Evolutionary conservation across 2,888 invertebrate genomes (phyloP).

Genomic region (Apodemia hepburni): DNA sequence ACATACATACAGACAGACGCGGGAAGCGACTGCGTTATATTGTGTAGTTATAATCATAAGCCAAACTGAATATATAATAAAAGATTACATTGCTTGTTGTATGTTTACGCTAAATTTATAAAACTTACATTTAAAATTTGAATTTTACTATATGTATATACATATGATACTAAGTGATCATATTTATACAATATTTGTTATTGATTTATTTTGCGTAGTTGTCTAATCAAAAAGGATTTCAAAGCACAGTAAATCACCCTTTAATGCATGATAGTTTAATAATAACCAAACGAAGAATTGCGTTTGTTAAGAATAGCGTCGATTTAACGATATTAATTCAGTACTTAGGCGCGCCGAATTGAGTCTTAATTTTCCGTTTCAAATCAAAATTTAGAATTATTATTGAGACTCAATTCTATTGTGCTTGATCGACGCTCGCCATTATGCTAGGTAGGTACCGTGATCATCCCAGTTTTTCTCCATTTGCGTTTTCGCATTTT

Average conservation of each 20-base stretch:
- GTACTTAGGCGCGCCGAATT: not conserved
- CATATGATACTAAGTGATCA: no score
- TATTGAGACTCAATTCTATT: not conserved
- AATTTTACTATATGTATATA: no score
- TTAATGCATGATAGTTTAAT: not conserved
- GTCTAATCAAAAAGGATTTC: not conserved
- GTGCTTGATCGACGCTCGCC: not conserved
- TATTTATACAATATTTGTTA: not conserved
- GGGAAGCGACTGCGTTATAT: no score
- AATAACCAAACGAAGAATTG: no score
- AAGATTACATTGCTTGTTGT: no score
- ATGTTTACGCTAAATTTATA: no score
- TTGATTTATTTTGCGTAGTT: not conserved
- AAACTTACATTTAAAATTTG: no score
- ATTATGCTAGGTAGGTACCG: not conserved
- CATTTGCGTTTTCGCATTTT: slow-evolving; percentile 8
- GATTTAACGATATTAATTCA: not conserved
- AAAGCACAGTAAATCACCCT: not conserved
- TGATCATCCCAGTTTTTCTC: slow-evolving; percentile 35
- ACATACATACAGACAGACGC: no score
- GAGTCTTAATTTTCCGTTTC: not conserved
- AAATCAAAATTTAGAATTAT: not conserved
- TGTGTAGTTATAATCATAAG: no score
- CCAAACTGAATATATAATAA: no score
- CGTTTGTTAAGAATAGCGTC: not conserved